Base-by-base conservation (phyloP, 2,888 invertebrate species). In the Apeira syringaria region DNA sequence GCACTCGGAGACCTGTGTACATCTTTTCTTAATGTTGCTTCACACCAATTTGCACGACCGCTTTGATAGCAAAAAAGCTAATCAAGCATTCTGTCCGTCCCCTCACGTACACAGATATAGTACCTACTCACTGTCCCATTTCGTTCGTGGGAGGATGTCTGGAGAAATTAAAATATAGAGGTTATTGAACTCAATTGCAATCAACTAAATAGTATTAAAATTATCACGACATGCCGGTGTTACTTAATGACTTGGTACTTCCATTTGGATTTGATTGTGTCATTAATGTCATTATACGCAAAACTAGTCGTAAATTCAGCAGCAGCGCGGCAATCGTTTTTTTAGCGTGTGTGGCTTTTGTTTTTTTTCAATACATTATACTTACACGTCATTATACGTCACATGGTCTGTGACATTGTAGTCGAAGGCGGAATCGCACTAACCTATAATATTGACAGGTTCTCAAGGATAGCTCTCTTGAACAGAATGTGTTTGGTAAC, bases 81-180 rank as follows among this genome's bases (percentile, higher is more conserved):
- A 64, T 65, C 47, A 56, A 39, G 52, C 49, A 67, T 67, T 67
- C 68, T 36, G 34, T 5, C 47, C 48, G 49, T 18, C 33, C 7
- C 24, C 35, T n/a, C 18, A 2, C 15, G 15, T 15, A 15, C 3
- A 4, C 15, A 15, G n/a, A n/a, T 15, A 15, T 3, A 15, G 15
- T 15, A 15, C n/a, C n/a, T n/a, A n/a, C n/a, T n/a, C n/a, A 6
- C 44, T 42, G 34, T 42, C 59, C 62, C 42, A 47, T 46, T 56
- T 50, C 28, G 56, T 36, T 44, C 27, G 46, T 22, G 29, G 28
- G 26, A 45, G 50, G 50, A 47, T 30, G 50, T 51, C 44, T 50
- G 48, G 50, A 25, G 17, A 26, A 47, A 46, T 55, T 48, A 53
- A 56, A 49, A 51, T 35, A 36, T 1, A 31, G 6, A 31, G 40